These are phyloP conservation scores for Clarias batrachus DNA, from an alignment of 2,113 vertebrate species.

Conservation along the genomic window DNA sequence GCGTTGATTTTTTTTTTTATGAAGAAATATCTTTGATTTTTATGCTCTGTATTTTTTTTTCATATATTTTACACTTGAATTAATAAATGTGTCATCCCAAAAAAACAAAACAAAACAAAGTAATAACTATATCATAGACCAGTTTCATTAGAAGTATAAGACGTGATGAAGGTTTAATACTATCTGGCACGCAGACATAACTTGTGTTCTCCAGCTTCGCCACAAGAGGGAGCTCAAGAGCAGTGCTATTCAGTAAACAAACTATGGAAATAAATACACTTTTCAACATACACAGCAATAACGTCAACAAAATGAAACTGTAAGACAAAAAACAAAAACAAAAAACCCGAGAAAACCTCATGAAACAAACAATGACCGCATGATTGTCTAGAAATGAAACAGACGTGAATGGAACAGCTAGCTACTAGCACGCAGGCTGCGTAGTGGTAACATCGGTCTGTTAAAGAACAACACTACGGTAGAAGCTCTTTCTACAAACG, in stretches of 20 bases:
- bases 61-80: constrained; percentile 84
- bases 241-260: constrained; percentile 98
- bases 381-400: constrained; percentile 99
- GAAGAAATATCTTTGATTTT: constrained; percentile 85
- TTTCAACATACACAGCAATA: constrained; percentile 82
- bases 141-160: constrained; percentile 91
- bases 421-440: constrained; percentile 77
- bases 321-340: constrained; percentile 80
- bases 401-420: constrained; percentile 83
- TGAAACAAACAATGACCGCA: constrained; percentile 74
- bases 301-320: constrained; percentile 64
- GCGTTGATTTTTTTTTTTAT: constrained; percentile 77
- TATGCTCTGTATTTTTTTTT: constrained; percentile 63
- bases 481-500: constrained; percentile 69
- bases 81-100: constrained; percentile 89
- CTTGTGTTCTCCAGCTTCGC: constrained; percentile 68
- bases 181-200: constrained; percentile 83
- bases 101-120: constrained; percentile 68
- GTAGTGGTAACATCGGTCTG: constrained; percentile 83
- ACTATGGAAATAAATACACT: constrained; percentile 99
- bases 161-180: constrained; percentile 91
- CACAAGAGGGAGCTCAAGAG: constrained; percentile 77
- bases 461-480: constrained; percentile 64
- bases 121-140: constrained; percentile 92
- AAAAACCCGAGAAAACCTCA: constrained; percentile 1